Base-by-base conservation (phyloP, 2,797 vertebrate genomes). In the Sebastes vulpes region DNA sequence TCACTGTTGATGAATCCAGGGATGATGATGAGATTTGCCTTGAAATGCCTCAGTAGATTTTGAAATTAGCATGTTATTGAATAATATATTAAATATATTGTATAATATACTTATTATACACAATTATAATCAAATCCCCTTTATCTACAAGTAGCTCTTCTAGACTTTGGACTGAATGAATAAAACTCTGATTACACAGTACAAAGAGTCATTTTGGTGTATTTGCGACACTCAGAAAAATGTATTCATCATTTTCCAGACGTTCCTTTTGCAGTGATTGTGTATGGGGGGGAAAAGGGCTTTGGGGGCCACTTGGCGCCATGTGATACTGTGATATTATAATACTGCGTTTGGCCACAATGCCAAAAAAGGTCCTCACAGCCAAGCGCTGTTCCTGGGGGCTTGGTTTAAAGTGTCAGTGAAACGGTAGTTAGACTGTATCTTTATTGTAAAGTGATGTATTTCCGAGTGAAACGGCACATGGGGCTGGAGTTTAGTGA, bases 21-120 rank as follows among this genome's bases (percentile, higher is more conserved):
- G 35, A 79, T 75, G 56, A 65, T 25, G 18, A 5, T 68, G 42
- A 73, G 38, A 90, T 85, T 81, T 81, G 65, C 58, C 58, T 54
- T 64, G 38, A 80, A 72, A 88, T 61, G 64, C 75, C 58, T 82
- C 75, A 82, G 60, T 71, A 67, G 61, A 61, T 69, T 75, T 68
- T 67, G 35, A 79, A 83, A 88, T 80, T n/a, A 60, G 20, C n/a
- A 70, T 42, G 28, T 72, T 79, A 71, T 42, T 57, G 46, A 64
- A 65, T 75, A 3, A 56, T 69, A 65, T 20, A 77, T 57, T n/a
- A 66, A 65, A 73, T 67, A 20, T 52, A 61, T 57, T 67, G 25
- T 35, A 23, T 52, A 63, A 65, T 74, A 76, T 23, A 59, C 25
- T 35, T 32, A 70, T 75, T 67, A 64, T 35, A 67, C 32, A 32